Conservation (phyloP, 2,888 invertebrate species). For the Vandiemenella viatica region DNA sequence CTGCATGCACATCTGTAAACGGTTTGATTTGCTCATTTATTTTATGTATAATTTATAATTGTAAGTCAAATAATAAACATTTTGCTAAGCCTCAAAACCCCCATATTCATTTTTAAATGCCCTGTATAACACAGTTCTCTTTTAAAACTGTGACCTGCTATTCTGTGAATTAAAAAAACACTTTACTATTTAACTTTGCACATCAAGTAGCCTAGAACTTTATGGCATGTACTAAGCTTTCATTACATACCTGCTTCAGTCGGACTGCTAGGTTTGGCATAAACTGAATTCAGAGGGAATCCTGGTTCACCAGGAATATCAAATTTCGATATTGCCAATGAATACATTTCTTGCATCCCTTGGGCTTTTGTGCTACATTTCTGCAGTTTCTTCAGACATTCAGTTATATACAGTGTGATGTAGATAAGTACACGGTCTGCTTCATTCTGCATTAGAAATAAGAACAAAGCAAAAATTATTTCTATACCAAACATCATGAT, state of each 20-base stretch:
- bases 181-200: too few species aligned
- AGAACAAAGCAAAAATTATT: slow-evolving; percentile 23
- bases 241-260: slow-evolving; percentile 59
- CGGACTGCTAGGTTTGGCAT: slow-evolving; percentile 64
- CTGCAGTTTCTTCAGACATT: slow-evolving; percentile 88
- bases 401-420: slow-evolving; percentile 90
- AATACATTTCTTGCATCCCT: slow-evolving; percentile 90
- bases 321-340: slow-evolving; percentile 84
- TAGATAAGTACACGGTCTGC: slow-evolving; percentile 94
- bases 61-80: too few species aligned
- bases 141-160: too few species aligned
- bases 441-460: too few species aligned
- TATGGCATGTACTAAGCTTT: neutral
- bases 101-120: too few species aligned
- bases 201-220: neutral
- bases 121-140: too few species aligned
- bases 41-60: too few species aligned
- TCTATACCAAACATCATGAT: neutral
- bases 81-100: too few species aligned
- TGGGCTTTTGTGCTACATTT: slow-evolving; percentile 79
- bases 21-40: too few species aligned
- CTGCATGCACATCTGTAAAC: too few species aligned
- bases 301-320: slow-evolving; percentile 92
- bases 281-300: slow-evolving; percentile 91
- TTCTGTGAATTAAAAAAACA: too few species aligned